These are phyloP conservation scores for Drosophila pandora DNA, from an alignment of 1,140 invertebrate species.

Conservation along the genomic window DNA sequence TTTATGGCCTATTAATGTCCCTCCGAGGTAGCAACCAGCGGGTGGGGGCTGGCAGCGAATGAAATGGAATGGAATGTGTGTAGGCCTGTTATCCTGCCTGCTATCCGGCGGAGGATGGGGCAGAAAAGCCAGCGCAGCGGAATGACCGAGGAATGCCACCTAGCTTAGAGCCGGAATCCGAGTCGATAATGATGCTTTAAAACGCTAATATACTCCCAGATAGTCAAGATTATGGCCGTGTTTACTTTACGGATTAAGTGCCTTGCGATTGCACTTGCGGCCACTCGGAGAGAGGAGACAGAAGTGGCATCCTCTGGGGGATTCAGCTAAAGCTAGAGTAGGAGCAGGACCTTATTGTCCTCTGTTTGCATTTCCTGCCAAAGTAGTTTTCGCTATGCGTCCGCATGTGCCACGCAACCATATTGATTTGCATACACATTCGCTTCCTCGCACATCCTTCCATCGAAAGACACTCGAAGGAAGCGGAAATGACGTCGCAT, in stretches of 20 bases:
- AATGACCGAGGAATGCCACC: conserved; percentile 11
- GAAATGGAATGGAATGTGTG: conserved; percentile 20
- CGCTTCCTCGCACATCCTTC: conserved; percentile 8
- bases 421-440: conserved; percentile 42
- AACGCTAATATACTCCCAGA: conserved; percentile 56
- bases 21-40: conserved; percentile 60
- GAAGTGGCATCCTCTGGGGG: conserved; percentile 19
- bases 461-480: conserved; percentile 17
- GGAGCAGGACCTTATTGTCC: conserved; percentile 7
- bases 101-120: neutral
- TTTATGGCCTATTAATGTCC: conserved; percentile 81
- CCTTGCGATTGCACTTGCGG: conserved; percentile 64
- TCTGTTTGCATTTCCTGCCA: conserved; percentile 46
- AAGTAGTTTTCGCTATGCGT: conserved; percentile 63
- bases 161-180: conserved; percentile 16
- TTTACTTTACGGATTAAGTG: conserved; percentile 68
- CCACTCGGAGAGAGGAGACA: conserved; percentile 42
- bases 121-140: conserved; percentile 17
- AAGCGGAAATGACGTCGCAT: conserved; percentile 18
- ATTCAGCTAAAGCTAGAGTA: neutral
- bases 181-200: conserved; percentile 53
- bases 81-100: conserved; percentile 9
- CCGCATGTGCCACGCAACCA: conserved; percentile 37
- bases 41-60: conserved; percentile 25
- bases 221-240: conserved; percentile 67